Evolutionary conservation across 2,113 vertebrate species (phyloP).

Genomic region (Glaucidium brasilianum): DNA sequence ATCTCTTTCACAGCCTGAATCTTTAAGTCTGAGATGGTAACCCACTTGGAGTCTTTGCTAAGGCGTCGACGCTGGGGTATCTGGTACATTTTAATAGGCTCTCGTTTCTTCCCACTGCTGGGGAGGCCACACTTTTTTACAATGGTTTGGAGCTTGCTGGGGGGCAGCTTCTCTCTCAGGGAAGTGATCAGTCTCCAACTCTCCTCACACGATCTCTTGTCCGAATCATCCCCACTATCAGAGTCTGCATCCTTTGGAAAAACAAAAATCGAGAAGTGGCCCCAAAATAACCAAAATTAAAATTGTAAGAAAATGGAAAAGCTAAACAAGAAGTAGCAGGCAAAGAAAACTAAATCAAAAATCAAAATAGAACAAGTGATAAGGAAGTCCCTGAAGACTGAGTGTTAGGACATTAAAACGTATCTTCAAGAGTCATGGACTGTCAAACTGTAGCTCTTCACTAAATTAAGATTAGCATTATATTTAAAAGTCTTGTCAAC

Average conservation of each 20-base stretch:
- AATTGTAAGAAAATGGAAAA: conserved; percentile 85
- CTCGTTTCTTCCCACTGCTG: conserved; percentile 96
- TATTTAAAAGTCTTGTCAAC: not conserved
- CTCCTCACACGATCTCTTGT: conserved; percentile 99
- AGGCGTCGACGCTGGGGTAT: conserved; percentile 93
- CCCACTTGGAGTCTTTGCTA: conserved; percentile 98
- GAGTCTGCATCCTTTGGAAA: conserved; percentile 98
- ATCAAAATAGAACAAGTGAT: conserved; percentile 59
- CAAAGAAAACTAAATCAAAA: conserved; percentile 76
- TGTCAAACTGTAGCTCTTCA: conserved; percentile 30
- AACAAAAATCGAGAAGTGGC: conserved; percentile 95
- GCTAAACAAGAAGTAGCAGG: conserved; percentile 70
- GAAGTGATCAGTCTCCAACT: conserved; percentile 99
- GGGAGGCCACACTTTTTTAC: conserved; percentile 99
- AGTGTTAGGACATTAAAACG: conserved; percentile 31
- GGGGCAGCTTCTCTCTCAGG: conserved; percentile 98
- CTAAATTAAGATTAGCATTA: conserved; percentile 12
- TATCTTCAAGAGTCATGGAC: conserved; percentile 24
- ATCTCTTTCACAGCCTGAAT: conserved; percentile 99
- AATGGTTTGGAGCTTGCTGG: conserved; percentile 99
- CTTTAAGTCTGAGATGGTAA: conserved; percentile 97
- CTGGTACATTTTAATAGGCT: conserved; percentile 98
- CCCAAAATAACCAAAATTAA: conserved; percentile 91
- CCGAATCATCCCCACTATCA: conserved; percentile 99
- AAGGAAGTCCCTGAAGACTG: conserved; percentile 48